A percentile compares a stretch with the other conserved stretches of the same genome.
These are phyloP conservation scores for Sturmia bella DNA, from an alignment of 2,888 invertebrate species.

Conservation along the genomic window DNA sequence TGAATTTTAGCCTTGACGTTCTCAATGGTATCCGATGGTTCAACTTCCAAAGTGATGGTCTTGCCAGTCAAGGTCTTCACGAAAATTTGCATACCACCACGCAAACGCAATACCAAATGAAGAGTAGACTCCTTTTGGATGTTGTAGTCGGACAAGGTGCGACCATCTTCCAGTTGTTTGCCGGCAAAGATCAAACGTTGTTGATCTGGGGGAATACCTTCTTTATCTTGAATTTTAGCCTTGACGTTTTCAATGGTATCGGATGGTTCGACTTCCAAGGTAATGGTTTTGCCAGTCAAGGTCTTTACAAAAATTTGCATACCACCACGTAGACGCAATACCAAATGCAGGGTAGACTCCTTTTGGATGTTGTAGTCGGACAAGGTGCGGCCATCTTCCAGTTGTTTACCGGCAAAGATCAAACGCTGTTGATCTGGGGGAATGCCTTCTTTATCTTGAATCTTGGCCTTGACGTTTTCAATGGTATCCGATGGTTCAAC, in stretches of 20 bases:
- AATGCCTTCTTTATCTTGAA: slow-evolving; percentile 78
- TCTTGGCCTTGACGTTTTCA: slow-evolving; percentile 78
- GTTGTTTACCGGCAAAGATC: slow-evolving; percentile 79
- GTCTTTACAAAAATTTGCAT: slow-evolving; percentile 73
- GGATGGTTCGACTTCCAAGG: slow-evolving; percentile 71
- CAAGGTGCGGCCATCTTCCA: slow-evolving; percentile 78
- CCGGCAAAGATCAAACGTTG: slow-evolving; percentile 72
- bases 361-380: slow-evolving; percentile 73
- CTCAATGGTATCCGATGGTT: slow-evolving; percentile 71
- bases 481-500: slow-evolving; percentile 73
- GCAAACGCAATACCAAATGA: slow-evolving; percentile 70
- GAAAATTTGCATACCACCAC: slow-evolving; percentile 72
- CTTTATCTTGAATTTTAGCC: slow-evolving; percentile 72
- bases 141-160: slow-evolving; percentile 71
- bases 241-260: slow-evolving; percentile 71
- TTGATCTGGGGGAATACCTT: slow-evolving; percentile 72
- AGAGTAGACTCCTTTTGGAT: slow-evolving; percentile 71
- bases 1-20: slow-evolving; percentile 71
- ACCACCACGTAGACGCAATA: slow-evolving; percentile 71
- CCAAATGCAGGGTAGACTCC: slow-evolving; percentile 72
- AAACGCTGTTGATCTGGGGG: slow-evolving; percentile 79
- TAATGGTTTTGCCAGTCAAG: slow-evolving; percentile 71
- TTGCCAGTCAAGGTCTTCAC: slow-evolving; percentile 71
- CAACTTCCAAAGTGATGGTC: slow-evolving; percentile 71
- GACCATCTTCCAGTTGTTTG: slow-evolving; percentile 72